Percentiles rank a stretch among this genome's conserved stretches.
Evolutionary conservation across 64 coral and sea anemone genomes (phyloP).

Genomic region (Dendronephthya gigantea): DNA sequence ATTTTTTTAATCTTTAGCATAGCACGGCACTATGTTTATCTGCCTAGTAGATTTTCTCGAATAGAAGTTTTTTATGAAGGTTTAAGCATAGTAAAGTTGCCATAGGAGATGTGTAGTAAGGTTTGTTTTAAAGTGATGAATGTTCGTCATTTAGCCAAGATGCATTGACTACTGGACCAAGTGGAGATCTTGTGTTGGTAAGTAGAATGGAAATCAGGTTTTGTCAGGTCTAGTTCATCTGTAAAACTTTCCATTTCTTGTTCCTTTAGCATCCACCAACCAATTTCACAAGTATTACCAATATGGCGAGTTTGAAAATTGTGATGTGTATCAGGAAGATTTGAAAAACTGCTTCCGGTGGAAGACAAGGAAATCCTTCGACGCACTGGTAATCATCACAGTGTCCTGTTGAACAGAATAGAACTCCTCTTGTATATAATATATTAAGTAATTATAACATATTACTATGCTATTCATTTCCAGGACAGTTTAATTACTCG

Average conservation of each 20-base stretch:
- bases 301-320: conserved; percentile 14
- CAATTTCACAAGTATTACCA: conserved; percentile 13
- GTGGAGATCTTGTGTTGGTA: conserved; percentile 16
- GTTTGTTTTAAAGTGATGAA: too few species aligned
- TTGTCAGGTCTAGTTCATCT: background rate
- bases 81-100: too few species aligned
- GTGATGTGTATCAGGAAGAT: background rate
- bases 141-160: background rate
- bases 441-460: background rate
- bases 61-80: background rate
- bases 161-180: conserved; percentile 10
- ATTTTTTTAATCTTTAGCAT: background rate
- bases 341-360: conserved; percentile 1
- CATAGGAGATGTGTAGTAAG: too few species aligned
- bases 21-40: background rate
- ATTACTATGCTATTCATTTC: background rate
- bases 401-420: background rate
- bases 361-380: background rate
- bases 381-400: background rate
- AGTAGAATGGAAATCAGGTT: background rate
- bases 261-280: background rate
- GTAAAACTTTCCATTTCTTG: background rate
- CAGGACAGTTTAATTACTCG: background rate
- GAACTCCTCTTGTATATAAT: too few species aligned
- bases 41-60: too few species aligned